Base-by-base conservation (phyloP, 2,888 invertebrate genomes). In the Pollenia griseotomentosa region DNA sequence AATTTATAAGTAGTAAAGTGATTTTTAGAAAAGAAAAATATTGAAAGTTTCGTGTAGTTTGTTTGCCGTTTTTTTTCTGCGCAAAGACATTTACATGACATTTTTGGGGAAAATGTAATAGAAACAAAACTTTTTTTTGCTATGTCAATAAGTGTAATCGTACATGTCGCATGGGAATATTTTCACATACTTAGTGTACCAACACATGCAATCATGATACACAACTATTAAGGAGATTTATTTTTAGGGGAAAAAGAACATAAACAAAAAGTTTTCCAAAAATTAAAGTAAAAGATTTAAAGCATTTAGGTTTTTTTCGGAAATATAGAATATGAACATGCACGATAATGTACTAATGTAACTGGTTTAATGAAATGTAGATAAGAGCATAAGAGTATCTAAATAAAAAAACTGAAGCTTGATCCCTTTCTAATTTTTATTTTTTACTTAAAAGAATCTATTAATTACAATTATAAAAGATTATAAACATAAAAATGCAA, bases 91-190 rank as follows among this genome's bases (percentile, higher is more conserved):
- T 11, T 16, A 44, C 57, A 66, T 75, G 66, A 66, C 68, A 80
- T 70, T 61, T 71, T 33, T 53, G 46, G 14, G 0, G 33, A 75
- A 74, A 75, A 57, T 3, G 19, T 4, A 53, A 9, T 6, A 33
- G 48, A 57, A 68, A 63, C 12, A 70, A 63, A 83, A 70, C 14
- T 83, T 83, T 75, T 66, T 83, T 75, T 66, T 61, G n/a, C 33
- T 63, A 53, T 79, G 63, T 51, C 82, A 70, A 74, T 82, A 79
- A 83, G 68, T 83, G 61, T 74, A 83, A 65, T 66, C 68, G 16
- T 74, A 75, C 74, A 86, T 83, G 78, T 86, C 78, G 14, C 86
- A 79, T 40, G 82, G 16, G 77, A 71, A 70, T 83, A 70, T 48
- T 33, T 33, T 19, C 33, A 57, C 33, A 51, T 42, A 75, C n/a